phyloP scores from a whole-genome alignment of 2,888 invertebrate species.

The Quadroppia sp. region DNA sequence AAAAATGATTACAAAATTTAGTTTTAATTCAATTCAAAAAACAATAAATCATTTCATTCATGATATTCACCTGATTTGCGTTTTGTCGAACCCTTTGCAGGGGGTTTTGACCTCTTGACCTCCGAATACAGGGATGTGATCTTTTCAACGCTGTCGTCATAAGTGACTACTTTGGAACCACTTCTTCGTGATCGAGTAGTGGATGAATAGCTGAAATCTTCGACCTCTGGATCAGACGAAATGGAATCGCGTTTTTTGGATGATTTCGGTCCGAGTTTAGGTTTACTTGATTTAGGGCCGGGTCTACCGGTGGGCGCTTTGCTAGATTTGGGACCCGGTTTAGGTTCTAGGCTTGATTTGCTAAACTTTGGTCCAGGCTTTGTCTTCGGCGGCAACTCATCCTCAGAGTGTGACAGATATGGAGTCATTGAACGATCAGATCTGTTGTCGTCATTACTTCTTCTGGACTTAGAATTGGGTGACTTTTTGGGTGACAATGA shows the following conservation, averaged over 20 bases:
- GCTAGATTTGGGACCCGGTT: not conserved
- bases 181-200: not conserved
- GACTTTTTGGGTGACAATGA: not conserved
- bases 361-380: not conserved
- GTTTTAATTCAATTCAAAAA: not conserved
- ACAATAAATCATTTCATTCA: too few species aligned
- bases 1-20: not conserved
- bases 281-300: constrained; percentile 23
- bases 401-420: constrained; percentile 2
- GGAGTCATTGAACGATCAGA: constrained; percentile 7
- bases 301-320: not conserved
- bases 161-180: constrained; percentile 4
- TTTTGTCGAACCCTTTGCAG: not conserved
- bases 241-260: not conserved
- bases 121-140: not conserved
- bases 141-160: constrained; percentile 1
- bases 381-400: not conserved
- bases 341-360: not conserved
- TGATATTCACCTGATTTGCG: constrained; percentile 11
- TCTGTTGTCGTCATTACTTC: not conserved
- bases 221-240: not conserved
- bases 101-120: not conserved
- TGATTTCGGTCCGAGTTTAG: not conserved
- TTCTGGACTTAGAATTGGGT: not conserved
- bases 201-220: not conserved